Conservation (phyloP, 1,140 invertebrate genomes). For the Aporrectodea caliginosa region DNA sequence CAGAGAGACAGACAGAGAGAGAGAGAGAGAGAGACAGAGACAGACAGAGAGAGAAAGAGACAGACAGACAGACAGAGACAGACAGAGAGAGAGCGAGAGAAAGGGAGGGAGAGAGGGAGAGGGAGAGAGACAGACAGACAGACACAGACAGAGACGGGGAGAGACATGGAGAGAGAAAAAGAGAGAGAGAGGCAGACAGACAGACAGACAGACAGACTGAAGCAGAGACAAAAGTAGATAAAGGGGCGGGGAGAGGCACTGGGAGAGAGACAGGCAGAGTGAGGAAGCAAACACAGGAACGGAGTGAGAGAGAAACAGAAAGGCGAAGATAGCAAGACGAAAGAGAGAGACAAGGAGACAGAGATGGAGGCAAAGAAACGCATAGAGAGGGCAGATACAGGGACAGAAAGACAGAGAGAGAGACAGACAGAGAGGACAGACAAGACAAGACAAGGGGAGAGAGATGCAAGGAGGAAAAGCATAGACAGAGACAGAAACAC, state of each 20-base stretch:
- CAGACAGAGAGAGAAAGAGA: conserved; percentile 12
- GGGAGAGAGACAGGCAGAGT: not conserved
- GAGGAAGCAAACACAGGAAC: not conserved
- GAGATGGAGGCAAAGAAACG: not conserved
- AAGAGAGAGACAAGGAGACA: no score
- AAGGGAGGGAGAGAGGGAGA: not conserved
- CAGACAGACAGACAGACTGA: no score
- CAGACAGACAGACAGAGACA: not conserved
- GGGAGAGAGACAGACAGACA: no score
- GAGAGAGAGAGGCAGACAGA: no score
- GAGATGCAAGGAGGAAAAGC: conserved; percentile 13
- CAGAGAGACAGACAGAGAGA: not conserved
- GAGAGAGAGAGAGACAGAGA: conserved; percentile 11
- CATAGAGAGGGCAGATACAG: not conserved
- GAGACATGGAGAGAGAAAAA: no score
- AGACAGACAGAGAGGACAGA: not conserved
- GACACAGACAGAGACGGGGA: no score
- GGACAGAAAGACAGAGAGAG: not conserved
- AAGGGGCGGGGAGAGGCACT: no score
- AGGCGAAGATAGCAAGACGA: no score
- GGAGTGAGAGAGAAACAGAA: not conserved
- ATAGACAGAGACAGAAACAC: not conserved
- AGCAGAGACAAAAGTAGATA: not conserved
- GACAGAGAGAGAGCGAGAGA: conserved; percentile 5
- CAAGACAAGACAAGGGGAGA: not conserved